A percentile compares a stretch with the other conserved stretches of the same genome.
Evolutionary conservation across 1,140 invertebrate genomes (phyloP).

Genomic region (Lutraria rhynchaena): DNA sequence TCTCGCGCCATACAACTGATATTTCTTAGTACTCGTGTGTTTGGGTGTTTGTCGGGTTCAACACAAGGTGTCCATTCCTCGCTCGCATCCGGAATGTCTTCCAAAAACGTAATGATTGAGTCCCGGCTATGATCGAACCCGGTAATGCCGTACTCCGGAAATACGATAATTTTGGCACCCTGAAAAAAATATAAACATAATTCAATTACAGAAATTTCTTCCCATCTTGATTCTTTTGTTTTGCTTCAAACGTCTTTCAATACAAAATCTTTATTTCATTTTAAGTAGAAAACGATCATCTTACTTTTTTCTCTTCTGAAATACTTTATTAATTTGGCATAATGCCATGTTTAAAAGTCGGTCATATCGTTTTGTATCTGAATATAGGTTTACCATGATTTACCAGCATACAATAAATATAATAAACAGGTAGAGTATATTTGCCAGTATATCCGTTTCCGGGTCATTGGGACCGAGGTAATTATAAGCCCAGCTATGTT

Average conservation of each 20-base stretch:
- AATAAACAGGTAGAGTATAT: no score
- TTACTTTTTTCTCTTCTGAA: not conserved
- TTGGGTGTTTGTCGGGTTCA: not conserved
- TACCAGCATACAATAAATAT: no score
- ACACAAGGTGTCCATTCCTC: conserved; percentile 61
- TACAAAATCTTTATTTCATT: not conserved
- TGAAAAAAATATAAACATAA: conserved; percentile 76
- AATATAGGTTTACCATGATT: no score
- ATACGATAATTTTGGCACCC: conserved; percentile 90
- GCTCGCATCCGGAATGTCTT: conserved; percentile 63
- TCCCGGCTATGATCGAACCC: conserved; percentile 55
- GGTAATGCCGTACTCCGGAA: conserved; percentile 88
- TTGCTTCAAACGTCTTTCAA: not conserved
- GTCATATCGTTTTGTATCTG: no score
- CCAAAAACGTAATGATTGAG: conserved; percentile 56
- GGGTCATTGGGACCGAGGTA: no score
- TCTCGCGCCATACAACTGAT: conserved; percentile 84
- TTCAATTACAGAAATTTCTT: no score
- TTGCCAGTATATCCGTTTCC: no score
- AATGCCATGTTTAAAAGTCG: no score
- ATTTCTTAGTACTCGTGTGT: conserved; percentile 41
- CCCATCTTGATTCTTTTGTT: not conserved
- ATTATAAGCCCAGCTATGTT: no score
- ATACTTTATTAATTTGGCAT: no score
- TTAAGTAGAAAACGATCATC: not conserved